Evolutionary conservation across 1,140 invertebrate genomes (phyloP), one percentile per base, ranked within the genome.

Genomic region (Ceratina australensis): DNA sequence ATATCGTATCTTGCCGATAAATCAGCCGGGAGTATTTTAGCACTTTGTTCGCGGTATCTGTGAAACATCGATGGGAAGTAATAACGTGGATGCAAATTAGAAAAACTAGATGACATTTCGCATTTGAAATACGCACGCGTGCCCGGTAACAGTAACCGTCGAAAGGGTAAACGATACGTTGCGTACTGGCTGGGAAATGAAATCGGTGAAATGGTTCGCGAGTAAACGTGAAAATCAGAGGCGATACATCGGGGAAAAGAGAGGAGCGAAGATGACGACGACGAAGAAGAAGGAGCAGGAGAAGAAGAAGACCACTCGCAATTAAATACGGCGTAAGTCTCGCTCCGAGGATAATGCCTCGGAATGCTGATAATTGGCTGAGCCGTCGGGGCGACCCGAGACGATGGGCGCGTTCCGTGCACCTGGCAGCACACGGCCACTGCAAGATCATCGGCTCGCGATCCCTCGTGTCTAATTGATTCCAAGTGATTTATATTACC

Each of bases 301-400:
- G 59, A 78, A 82, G 74, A 80, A 76, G 79, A 75, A 69, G 79
- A 78, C 67, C 67, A 78, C 80, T 86, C 81, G 74, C 75, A 87
- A 83, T 86, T 87, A 87, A 87, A 87, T 78, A 86, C 83, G 79
- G 86, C 86, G 85, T 87, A 87, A 87, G 83, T 87, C 83, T 81
- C 82, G 83, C 81, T 87, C 72, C 69, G 75, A 86, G 84, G 87
- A 90, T 89, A 89, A 89, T 88, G 87, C 82, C 78, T 86, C 77
- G 89, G 89, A 91, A 90, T 91, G 90, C 82, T 87, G 90, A 90
- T 91, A 90, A 91, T 91, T 90, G 88, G 88, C 89, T 83, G 81
- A 83, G 83, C 86, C 83, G 81, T 89, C 86, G 83, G 81, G 82
- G 74, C 85, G 81, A 88, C 84, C 84, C 87, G 83, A 69, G 81